Evolutionary conservation across 2,797 vertebrate genomes (phyloP), one percentile per base, ranked within the genome.

Genomic region (Macropodus opercularis): DNA sequence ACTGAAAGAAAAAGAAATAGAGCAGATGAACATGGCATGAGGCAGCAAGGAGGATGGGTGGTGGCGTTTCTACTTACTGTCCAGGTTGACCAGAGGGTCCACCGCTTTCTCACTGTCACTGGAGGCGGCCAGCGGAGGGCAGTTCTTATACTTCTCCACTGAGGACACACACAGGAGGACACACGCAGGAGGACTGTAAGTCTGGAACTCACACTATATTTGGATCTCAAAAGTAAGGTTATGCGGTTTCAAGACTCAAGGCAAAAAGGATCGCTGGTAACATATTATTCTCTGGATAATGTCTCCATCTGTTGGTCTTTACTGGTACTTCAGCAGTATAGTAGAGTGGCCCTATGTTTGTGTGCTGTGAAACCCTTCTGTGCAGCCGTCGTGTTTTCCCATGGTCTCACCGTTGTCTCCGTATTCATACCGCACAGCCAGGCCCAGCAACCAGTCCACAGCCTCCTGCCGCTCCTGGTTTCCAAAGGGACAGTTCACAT

Each of bases 61-160:
- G 44, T n/a, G 1, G 21, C 2, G 22, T 15, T 32, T 31, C 8
- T 17, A 53, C 95, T 94, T 83, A 99, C 98, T 93, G 75, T 99
- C 97, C 34, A 99, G 87, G 81, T 98, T 96, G 60, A 98, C 85
- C 50, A 99, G 90, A 0, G 96, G 96, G 58, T 99, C 97, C 2
- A 83, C 79, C 0, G 91, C 90, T 79, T 94, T 96, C 10, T 91
- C 87, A 18, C 89, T 75, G 26, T 91, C 92, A 49, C 90, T 92
- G 32, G 90, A 38, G 24, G 90, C 84, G 22, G 92, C 89, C 21
- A 94, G 89, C 1, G 94, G 93, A 48, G 81, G 90, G 48, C 93
- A 94, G 63, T 94, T 93, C 90, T 93, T 95, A 24, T 99, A 99
- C 40, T 98, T 99, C 8, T 97, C 95, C 87, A 96, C 98, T 99